A percentile compares a stretch with the other conserved stretches of the same genome.
Conservation (phyloP, 2,113 vertebrate genomes). For the Sinocyclocheilus maitianheensis region DNA sequence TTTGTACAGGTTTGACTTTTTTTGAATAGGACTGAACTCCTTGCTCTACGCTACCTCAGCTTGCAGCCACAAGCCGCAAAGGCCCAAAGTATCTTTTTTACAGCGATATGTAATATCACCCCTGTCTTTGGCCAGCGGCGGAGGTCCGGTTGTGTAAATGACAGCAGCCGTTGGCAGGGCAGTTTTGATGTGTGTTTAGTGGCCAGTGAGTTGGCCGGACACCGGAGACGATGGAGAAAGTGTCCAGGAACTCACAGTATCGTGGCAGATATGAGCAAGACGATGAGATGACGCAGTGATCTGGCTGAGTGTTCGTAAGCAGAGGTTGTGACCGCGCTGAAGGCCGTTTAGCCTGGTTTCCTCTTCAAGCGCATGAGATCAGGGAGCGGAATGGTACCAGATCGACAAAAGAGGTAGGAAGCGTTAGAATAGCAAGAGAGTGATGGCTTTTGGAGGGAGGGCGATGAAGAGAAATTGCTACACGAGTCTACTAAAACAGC, state of each 20-base stretch:
- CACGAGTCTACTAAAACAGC: not conserved
- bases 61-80: not conserved
- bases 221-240: not conserved
- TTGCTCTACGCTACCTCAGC: not conserved
- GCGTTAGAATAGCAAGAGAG: not conserved
- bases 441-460: not conserved
- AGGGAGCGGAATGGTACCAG: not conserved
- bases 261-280: not conserved
- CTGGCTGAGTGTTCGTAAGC: not conserved
- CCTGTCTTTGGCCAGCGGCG: not conserved
- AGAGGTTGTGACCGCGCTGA: constrained; percentile 17
- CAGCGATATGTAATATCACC: constrained; percentile 22
- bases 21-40: not conserved
- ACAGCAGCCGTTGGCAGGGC: constrained; percentile 5
- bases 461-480: not conserved
- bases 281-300: constrained; percentile 18
- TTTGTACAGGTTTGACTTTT: not conserved
- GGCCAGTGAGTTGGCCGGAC: not conserved
- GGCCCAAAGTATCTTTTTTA: constrained; percentile 18
- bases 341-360: constrained; percentile 17
- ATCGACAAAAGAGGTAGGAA: not conserved
- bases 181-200: not conserved
- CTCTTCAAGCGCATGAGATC: not conserved
- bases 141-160: constrained; percentile 14
- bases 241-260: not conserved